phyloP scores from a whole-genome alignment of 92 coral and sea anemone species.

The Palythoa caribaeorum region DNA sequence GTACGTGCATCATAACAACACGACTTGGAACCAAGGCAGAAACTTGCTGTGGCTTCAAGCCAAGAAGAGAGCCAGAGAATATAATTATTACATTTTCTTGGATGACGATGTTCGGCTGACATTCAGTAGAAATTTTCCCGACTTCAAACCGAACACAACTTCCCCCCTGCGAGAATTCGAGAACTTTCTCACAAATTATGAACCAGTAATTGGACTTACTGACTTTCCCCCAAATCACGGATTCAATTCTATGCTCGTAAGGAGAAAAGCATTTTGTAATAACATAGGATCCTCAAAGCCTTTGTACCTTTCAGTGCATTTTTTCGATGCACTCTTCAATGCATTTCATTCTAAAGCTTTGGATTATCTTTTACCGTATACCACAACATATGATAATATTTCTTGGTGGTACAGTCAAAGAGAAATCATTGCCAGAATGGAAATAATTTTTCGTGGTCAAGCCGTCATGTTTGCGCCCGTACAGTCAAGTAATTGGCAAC shows the following conservation, averaged over 20 bases:
- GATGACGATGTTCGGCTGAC: constrained; percentile 40
- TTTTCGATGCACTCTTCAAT: constrained; percentile 55
- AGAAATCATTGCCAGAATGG: constrained; percentile 42
- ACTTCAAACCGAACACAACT: background rate
- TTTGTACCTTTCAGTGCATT: constrained; percentile 9
- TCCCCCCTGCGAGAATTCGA: constrained; percentile 7
- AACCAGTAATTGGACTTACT: constrained; percentile 53
- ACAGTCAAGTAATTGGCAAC: background rate
- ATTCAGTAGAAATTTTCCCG: constrained; percentile 24
- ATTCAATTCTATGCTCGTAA: background rate
- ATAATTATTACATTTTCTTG: constrained; percentile 34
- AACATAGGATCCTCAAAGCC: background rate
- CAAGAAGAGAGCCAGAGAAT: constrained; percentile 15
- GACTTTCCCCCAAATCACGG: constrained; percentile 25
- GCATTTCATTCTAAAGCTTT: constrained; percentile 57
- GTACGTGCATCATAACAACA: background rate
- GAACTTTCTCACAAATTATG: constrained; percentile 1
- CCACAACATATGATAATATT: constrained; percentile 26
- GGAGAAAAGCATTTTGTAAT: constrained; percentile 27
- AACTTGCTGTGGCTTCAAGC: constrained; percentile 30
- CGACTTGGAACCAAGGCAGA: constrained; percentile 50
- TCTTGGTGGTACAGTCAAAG: constrained; percentile 66
- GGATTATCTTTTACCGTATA: constrained; percentile 51
- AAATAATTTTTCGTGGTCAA: constrained; percentile 63
- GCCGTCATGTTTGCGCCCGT: constrained; percentile 46